Evolutionary conservation across 2,888 invertebrate species (phyloP), one percentile per base, ranked within the genome.

Genomic region (Cryptocheilus praepositus): DNA sequence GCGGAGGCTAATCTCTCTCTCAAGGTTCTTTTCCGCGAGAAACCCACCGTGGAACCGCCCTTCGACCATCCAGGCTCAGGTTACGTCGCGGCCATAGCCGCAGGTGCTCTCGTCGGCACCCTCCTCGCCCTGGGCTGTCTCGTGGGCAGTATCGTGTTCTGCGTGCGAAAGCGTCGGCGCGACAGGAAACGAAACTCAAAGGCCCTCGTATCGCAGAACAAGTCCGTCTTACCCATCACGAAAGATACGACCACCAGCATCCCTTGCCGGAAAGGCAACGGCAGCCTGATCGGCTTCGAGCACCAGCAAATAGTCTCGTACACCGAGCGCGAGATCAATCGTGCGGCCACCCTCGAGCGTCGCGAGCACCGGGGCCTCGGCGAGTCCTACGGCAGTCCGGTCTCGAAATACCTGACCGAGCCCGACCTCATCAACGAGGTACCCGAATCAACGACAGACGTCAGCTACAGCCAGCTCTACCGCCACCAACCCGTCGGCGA

Each of bases 1-100:
- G 92, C 93, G 0, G 93, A 92, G 76, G 93, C 94, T 67, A 96
- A 97, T 88, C 95, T 95, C 80, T 96, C 96, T 0, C 91, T 97
- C 75, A 91, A 93, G 73, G 92, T 95, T 56, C 91, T 95, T 73
- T 91, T 94, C 16, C 86, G 81, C 11, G 87, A 87, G 57, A 82
- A 79, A 21, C 73, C 79, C 21, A 87, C 86, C 0, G 73, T 81
- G 2, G 86, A 86, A 52, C 86, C 87, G 8, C 84, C 86, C 0
- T 77, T 70, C 64, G 85, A 87, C 61, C 80, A 79, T 36, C 77
- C 83, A 0, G 77, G 79, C 11, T 83, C 83, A 3, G 85, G 86
- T 3, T 87, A 86, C 65, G 81, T 87, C 2, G 84, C 83, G 0
- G 86, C 84, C 0, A 82, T 88, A 7, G 86, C 86, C 0, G 86